These are phyloP conservation scores for Heliconius hewitsoni DNA, from an alignment of 1,140 invertebrate species.

Conservation along the genomic window DNA sequence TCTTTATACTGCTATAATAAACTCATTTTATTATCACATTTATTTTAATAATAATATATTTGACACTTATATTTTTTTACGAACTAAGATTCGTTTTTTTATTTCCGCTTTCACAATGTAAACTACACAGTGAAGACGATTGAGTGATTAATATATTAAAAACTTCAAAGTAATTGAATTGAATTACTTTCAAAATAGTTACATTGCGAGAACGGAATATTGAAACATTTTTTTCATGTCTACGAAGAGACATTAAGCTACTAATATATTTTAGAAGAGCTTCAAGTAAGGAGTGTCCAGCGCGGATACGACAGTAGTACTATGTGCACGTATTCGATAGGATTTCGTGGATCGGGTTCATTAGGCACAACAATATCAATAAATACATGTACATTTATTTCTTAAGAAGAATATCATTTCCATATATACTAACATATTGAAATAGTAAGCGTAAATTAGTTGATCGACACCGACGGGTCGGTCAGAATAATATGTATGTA, in stretches of 20 bases:
- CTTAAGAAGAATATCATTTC: conserved; percentile 66
- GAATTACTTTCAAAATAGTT: not conserved
- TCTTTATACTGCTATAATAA: conserved; percentile 77
- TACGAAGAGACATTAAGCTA: conserved; percentile 35
- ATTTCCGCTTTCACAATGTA: conserved; percentile 58
- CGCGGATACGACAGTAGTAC: not conserved
- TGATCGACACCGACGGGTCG: conserved; percentile 53
- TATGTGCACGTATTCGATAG: not conserved
- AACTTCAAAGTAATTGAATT: not conserved
- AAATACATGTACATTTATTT: conserved; percentile 60
- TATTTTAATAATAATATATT: conserved; percentile 77
- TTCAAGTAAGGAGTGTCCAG: conserved; percentile 15
- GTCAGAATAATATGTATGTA: conserved; percentile 33
- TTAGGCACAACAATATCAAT: conserved; percentile 68
- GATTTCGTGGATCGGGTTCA: conserved; percentile 21
- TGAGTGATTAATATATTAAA: not conserved
- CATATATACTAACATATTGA: conserved; percentile 67
- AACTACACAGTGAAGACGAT: conserved; percentile 4
- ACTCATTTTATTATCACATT: conserved; percentile 80
- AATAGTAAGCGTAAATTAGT: conserved; percentile 78
- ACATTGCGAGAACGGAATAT: conserved; percentile 39
- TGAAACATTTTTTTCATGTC: conserved; percentile 23
- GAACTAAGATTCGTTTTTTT: conserved; percentile 65
- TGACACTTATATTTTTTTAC: conserved; percentile 78
- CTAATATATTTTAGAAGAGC: conserved; percentile 55